phyloP scores from a whole-genome alignment of 1,140 invertebrate genomes.

The Melipona quadrifasciata region DNA sequence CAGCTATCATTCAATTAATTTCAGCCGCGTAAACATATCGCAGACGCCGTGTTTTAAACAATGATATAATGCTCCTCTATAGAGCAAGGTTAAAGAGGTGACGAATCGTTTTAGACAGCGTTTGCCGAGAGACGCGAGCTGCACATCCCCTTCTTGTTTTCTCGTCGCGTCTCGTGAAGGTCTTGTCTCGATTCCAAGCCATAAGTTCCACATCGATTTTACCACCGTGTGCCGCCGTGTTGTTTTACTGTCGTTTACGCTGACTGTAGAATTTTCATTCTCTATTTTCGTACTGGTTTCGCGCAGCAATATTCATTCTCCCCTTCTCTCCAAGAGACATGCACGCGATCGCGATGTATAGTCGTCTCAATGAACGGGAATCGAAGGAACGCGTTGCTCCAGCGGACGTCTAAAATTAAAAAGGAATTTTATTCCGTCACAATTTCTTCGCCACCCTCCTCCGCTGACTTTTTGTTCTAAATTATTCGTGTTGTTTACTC shows the following conservation, averaged over 20 bases:
- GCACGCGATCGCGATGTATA: not conserved
- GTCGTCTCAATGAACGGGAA: slow-evolving; percentile 31
- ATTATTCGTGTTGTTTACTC: slow-evolving; percentile 5
- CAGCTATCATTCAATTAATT: not conserved
- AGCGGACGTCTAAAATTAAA: slow-evolving; percentile 30
- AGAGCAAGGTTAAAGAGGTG: no score
- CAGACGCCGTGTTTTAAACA: not conserved
- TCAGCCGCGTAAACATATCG: not conserved
- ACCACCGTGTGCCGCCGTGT: slow-evolving; percentile 14
- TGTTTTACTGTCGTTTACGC: slow-evolving; percentile 70
- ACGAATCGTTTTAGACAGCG: no score
- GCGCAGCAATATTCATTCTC: slow-evolving; percentile 37
- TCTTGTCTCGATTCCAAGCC: slow-evolving; percentile 49
- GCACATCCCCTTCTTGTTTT: slow-evolving; percentile 12
- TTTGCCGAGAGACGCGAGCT: no score
- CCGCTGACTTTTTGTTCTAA: not conserved
- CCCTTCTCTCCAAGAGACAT: slow-evolving; percentile 15
- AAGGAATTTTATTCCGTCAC: slow-evolving; percentile 1
- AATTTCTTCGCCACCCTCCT: slow-evolving; percentile 1
- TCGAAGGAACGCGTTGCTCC: not conserved
- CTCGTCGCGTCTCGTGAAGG: not conserved
- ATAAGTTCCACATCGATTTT: slow-evolving; percentile 41
- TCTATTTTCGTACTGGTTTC: slow-evolving; percentile 69
- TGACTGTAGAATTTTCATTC: slow-evolving; percentile 60
- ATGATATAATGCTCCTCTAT: not conserved